Conservation (phyloP, 2,797 vertebrate genomes). For the Neosalanx taihuensis region DNA sequence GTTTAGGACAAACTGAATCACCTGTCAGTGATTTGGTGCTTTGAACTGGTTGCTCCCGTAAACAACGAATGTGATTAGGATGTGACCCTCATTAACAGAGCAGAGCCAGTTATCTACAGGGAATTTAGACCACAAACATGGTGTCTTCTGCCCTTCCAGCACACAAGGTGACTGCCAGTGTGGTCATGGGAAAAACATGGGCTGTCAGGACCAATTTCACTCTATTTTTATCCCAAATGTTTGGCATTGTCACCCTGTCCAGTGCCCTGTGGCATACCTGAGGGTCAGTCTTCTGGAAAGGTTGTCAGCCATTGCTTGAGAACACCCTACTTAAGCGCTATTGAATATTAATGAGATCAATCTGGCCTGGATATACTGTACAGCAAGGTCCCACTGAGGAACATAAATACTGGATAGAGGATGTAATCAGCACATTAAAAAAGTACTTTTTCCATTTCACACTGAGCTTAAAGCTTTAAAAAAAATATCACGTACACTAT, state of each 20-base stretch:
- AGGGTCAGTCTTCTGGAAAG: background rate
- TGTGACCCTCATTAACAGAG: background rate
- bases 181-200: slow-evolving; percentile 19
- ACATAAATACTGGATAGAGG: too few species aligned
- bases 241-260: slow-evolving; percentile 9
- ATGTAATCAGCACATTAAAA: too few species aligned
- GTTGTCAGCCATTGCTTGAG: background rate
- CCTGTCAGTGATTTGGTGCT: background rate
- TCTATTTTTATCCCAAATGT: slow-evolving; percentile 25
- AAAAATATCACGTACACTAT: too few species aligned
- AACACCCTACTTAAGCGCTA: background rate
- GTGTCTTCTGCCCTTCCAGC: slow-evolving; percentile 13
- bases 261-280: background rate
- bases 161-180: slow-evolving; percentile 31
- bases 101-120: background rate
- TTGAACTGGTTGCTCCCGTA: too few species aligned
- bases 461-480: too few species aligned
- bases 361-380: too few species aligned
- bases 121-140: background rate
- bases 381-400: too few species aligned
- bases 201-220: slow-evolving; percentile 6
- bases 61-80: background rate
- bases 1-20: background rate
- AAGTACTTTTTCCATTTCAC: too few species aligned
- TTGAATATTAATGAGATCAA: background rate